Evolutionary conservation across 2,113 vertebrate genomes (phyloP).

Genomic region (Bubalus kerabau): DNA sequence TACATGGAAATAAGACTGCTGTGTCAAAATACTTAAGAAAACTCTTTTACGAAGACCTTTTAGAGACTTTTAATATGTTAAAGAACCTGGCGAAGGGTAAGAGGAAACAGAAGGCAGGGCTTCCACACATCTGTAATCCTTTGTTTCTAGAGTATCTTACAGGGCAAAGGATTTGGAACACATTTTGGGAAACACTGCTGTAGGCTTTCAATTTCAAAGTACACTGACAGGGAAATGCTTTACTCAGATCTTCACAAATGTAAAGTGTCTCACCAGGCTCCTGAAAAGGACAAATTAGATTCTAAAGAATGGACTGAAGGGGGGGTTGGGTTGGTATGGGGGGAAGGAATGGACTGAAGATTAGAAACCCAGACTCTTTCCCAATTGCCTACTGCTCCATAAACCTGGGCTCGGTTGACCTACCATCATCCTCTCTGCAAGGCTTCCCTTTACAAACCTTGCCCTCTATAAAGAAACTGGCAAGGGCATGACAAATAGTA

Average conservation of each 20-base stretch:
- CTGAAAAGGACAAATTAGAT: conserved; percentile 35
- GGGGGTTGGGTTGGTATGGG: neutral
- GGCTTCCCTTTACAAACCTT: neutral
- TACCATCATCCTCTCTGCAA: neutral
- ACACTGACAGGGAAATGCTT: conserved; percentile 13
- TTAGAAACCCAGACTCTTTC: conserved; percentile 26
- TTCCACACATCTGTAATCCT: conserved; percentile 23
- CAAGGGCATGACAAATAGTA: neutral
- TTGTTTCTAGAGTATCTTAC: neutral
- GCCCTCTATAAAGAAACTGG: conserved; percentile 17
- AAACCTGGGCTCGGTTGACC: neutral
- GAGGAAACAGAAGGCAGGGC: neutral
- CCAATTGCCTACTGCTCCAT: neutral
- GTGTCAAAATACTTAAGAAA: conserved; percentile 28
- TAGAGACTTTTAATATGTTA: conserved; percentile 13
- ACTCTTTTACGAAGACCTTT: neutral
- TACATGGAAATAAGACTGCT: conserved; percentile 20
- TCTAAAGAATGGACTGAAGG: conserved; percentile 19
- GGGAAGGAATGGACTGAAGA: conserved; percentile 5
- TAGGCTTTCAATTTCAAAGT: conserved; percentile 34
- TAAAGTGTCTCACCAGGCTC: conserved; percentile 29
- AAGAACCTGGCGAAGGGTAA: neutral
- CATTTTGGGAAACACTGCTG: conserved; percentile 20
- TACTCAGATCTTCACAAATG: conserved; percentile 43
- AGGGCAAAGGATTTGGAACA: neutral